Evolutionary conservation across 1,140 invertebrate species (phyloP).

Genomic region (Chlorops oryzae): DNA sequence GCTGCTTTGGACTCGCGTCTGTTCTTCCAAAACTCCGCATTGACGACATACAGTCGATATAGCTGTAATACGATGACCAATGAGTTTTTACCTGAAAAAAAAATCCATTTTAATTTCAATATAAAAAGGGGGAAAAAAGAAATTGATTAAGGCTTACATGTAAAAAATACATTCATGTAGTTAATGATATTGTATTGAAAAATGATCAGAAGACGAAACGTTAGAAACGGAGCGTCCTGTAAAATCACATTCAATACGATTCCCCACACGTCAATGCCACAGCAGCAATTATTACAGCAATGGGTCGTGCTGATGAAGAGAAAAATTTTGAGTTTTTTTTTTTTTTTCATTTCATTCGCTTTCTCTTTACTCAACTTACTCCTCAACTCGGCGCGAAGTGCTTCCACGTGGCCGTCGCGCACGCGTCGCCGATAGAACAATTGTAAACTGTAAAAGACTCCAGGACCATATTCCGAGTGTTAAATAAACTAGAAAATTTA

Average conservation of each 20-base stretch:
- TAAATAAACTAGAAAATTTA: constrained; percentile 66
- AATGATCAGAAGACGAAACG: constrained; percentile 75
- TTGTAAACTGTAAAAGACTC: constrained; percentile 84
- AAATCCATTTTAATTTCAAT: too few species aligned
- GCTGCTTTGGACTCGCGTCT: constrained; percentile 45
- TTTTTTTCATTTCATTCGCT: neutral
- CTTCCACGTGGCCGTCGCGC: constrained; percentile 52
- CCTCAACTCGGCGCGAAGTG: constrained; percentile 32
- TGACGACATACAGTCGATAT: constrained; percentile 76
- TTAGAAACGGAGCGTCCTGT: constrained; percentile 80
- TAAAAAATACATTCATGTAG: constrained; percentile 92
- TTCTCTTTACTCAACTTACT: constrained; percentile 24
- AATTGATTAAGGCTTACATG: constrained; percentile 63
- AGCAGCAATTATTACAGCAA: constrained; percentile 57
- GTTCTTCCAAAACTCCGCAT: constrained; percentile 56
- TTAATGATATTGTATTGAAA: constrained; percentile 79
- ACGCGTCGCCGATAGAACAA: constrained; percentile 82
- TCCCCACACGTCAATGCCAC: constrained; percentile 77
- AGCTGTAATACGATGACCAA: constrained; percentile 79
- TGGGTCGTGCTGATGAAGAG: constrained; percentile 30
- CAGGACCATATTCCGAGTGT: constrained; percentile 82
- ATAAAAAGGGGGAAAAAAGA: constrained; percentile 52
- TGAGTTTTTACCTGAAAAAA: constrained; percentile 74
- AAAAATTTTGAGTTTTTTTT: neutral
- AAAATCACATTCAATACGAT: constrained; percentile 70